Evolutionary conservation across 2,113 vertebrate species (phyloP).

Genomic region (Nanorana parkeri): DNA sequence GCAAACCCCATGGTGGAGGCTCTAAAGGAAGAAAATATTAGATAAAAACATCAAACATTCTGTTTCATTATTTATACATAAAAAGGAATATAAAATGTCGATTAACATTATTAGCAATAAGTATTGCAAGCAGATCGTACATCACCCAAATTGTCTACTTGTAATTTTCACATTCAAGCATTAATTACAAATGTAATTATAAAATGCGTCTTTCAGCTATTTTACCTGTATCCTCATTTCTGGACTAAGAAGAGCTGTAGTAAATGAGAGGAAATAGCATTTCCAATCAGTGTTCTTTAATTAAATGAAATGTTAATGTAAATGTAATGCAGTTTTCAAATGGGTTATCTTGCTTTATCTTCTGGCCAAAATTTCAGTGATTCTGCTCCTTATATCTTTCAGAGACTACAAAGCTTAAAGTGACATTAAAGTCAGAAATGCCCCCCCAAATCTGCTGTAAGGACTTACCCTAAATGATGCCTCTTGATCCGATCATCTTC

Average conservation of each 20-base stretch:
- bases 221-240: neutral
- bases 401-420: too few relatives aligned
- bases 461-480: too few relatives aligned
- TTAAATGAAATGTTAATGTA: too few relatives aligned
- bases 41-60: neutral
- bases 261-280: neutral
- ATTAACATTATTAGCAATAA: neutral
- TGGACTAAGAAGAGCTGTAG: neutral
- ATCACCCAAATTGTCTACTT: neutral
- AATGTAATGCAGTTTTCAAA: too few relatives aligned
- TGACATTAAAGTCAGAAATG: too few relatives aligned
- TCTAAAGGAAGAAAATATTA: too few relatives aligned
- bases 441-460: too few relatives aligned
- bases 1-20: too few relatives aligned
- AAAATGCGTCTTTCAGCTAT: neutral
- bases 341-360: too few relatives aligned
- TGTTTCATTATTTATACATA: neutral
- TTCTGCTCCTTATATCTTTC: too few relatives aligned
- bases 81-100: neutral
- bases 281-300: neutral
- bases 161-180: neutral
- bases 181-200: constrained; percentile 4
- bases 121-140: neutral
- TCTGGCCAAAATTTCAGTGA: too few relatives aligned
- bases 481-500: too few relatives aligned